These are phyloP conservation scores for Colletes gigas DNA, from an alignment of 1,140 invertebrate species.

Conservation along the genomic window DNA sequence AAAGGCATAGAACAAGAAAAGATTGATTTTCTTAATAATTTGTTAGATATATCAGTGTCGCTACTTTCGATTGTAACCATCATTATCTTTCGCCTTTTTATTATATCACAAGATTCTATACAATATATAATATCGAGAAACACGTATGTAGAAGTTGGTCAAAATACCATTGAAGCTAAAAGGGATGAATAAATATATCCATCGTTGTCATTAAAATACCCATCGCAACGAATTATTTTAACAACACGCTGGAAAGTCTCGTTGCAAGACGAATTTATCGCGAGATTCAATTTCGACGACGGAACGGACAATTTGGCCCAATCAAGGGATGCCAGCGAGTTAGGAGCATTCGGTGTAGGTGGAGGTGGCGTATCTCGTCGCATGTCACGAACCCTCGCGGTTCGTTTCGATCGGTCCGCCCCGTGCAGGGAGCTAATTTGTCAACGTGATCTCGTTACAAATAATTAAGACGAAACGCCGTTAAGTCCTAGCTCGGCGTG, in stretches of 20 bases:
- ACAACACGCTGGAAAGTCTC: neutral
- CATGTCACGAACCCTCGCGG: neutral
- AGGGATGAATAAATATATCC: too few relatives aligned
- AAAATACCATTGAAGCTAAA: too few relatives aligned
- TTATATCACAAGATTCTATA: too few relatives aligned
- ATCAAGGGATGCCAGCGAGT: neutral
- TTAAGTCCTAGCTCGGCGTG: neutral
- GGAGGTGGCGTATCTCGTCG: neutral
- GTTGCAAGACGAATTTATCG: neutral
- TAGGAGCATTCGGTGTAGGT: neutral
- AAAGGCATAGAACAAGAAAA: too few relatives aligned
- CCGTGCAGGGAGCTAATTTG: neutral
- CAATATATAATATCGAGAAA: too few relatives aligned
- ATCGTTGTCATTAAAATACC: too few relatives aligned
- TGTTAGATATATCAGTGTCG: too few relatives aligned
- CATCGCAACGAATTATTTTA: neutral
- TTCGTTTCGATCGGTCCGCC: neutral
- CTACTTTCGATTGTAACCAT: too few relatives aligned
- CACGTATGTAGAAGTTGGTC: too few relatives aligned
- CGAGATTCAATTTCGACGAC: neutral
- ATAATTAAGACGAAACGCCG: conserved; percentile 22
- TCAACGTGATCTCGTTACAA: conserved; percentile 1
- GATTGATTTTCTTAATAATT: too few relatives aligned
- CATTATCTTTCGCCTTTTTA: too few relatives aligned
- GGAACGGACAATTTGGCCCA: neutral